These are phyloP conservation scores for Agrilus mali DNA, from an alignment of 2,888 invertebrate genomes.

Conservation along the genomic window DNA sequence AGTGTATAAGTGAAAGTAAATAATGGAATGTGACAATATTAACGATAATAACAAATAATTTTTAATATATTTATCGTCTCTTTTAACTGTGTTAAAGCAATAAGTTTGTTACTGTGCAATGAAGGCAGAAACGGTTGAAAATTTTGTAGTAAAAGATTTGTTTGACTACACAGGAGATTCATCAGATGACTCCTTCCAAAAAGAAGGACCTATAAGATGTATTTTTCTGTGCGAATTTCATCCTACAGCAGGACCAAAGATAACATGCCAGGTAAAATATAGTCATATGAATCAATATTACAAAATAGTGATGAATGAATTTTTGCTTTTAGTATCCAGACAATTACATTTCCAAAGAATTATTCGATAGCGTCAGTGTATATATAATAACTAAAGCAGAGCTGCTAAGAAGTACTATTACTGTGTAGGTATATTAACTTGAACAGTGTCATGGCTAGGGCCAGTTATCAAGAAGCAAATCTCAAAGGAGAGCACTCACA, in stretches of 20 bases:
- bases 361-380: slow-evolving; percentile 85
- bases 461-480: no score
- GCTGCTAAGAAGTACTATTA: slow-evolving; percentile 78
- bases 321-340: slow-evolving; percentile 60
- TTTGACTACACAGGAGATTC: no score
- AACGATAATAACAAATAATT: no score
- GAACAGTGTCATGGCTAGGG: no score
- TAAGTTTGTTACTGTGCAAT: no score
- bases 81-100: no score
- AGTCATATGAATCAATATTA: slow-evolving; percentile 2
- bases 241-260: slow-evolving; percentile 68
- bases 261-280: slow-evolving; percentile 62
- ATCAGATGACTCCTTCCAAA: slow-evolving; percentile 43
- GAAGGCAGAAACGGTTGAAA: no score
- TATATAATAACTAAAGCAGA: slow-evolving; percentile 94
- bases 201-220: slow-evolving; percentile 66
- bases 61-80: no score
- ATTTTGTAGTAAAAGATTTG: no score
- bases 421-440: slow-evolving; percentile 53
- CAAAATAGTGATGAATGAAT: not conserved
- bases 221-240: slow-evolving; percentile 73
- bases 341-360: slow-evolving; percentile 82
- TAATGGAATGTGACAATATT: no score
- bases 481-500: no score
- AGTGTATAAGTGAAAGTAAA: no score